A percentile compares a stretch with the other conserved stretches of the same genome.
These are phyloP conservation scores for Enteromius mattozi DNA, from an alignment of 2,797 vertebrate genomes.

Conservation along the genomic window DNA sequence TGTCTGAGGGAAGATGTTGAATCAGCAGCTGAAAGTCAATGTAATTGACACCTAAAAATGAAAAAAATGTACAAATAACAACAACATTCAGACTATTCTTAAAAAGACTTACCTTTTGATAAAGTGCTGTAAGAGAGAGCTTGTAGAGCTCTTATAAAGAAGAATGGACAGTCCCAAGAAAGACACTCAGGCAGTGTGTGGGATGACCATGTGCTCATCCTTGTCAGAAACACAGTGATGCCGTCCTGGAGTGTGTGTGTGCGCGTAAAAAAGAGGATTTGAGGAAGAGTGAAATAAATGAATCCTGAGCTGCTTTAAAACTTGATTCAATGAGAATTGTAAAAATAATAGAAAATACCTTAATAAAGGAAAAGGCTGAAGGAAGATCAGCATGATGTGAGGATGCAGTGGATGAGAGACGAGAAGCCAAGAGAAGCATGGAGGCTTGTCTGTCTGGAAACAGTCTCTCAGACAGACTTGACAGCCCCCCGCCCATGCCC, in stretches of 20 bases:
- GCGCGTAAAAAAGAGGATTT: not conserved
- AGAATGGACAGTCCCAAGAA: conserved; percentile 1
- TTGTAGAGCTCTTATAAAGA: not conserved
- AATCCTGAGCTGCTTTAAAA: not conserved
- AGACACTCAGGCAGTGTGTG: conserved; percentile 33
- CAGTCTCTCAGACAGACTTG: conserved; percentile 60
- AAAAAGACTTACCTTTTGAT: conserved; percentile 48
- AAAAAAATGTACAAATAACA: not conserved
- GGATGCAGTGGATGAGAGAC: conserved; percentile 24
- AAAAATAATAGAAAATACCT: not conserved
- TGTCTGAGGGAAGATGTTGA: not conserved
- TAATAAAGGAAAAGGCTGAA: conserved; percentile 18
- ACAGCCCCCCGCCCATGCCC: conserved; percentile 37
- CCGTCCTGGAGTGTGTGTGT: conserved; percentile 14
- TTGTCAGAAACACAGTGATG: conserved; percentile 38
- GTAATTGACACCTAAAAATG: not conserved
- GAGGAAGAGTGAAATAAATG: conserved; percentile 8
- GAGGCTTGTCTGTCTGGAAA: conserved; percentile 59
- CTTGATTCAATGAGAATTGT: not conserved
- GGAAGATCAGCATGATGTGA: conserved; percentile 21
- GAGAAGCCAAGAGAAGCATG: conserved; percentile 50
- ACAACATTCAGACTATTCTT: not conserved
- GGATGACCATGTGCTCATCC: conserved; percentile 53
- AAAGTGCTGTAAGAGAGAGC: not conserved
- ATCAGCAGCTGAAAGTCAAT: conserved; percentile 1